phyloP scores from a whole-genome alignment of 2,888 invertebrate genomes.

The Graphium colonna region DNA sequence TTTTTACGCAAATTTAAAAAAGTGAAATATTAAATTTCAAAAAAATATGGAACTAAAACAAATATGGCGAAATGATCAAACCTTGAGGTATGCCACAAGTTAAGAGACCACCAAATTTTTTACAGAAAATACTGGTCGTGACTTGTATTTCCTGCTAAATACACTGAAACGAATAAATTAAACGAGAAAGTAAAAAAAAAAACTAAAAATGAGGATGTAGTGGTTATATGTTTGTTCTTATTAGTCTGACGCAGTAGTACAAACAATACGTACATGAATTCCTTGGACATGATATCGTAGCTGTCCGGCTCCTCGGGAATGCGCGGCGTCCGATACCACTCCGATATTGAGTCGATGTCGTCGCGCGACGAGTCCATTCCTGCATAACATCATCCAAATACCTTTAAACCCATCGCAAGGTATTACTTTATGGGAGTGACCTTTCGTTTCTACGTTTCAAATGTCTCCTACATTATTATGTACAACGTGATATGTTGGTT shows the following conservation, averaged over 20 bases:
- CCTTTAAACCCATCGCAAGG: neutral
- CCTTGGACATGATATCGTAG: constrained; percentile 54
- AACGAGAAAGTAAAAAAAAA: too few species aligned
- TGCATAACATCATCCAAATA: constrained; percentile 26
- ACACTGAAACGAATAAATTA: neutral
- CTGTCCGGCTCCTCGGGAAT: constrained; percentile 73
- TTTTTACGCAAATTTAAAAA: too few species aligned
- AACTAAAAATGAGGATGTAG: too few species aligned
- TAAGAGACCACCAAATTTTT: too few species aligned
- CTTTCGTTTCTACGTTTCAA: neutral
- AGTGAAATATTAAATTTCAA: too few species aligned
- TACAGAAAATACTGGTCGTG: too few species aligned
- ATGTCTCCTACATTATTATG: too few species aligned
- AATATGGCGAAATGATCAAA: neutral
- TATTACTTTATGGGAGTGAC: neutral
- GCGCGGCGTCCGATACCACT: constrained; percentile 68
- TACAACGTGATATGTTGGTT: too few species aligned
- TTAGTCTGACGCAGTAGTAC: too few species aligned
- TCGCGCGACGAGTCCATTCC: constrained; percentile 57
- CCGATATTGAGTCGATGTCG: constrained; percentile 55
- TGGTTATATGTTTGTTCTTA: too few species aligned
- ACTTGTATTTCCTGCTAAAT: too few species aligned
- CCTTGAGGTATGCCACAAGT: neutral
- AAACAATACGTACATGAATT: constrained; percentile 48
- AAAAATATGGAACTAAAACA: too few species aligned